Percentiles rank a stretch among this genome's conserved stretches.
Evolutionary conservation across 2,113 vertebrate species (phyloP).

Genomic region (Narcine bancroftii): DNA sequence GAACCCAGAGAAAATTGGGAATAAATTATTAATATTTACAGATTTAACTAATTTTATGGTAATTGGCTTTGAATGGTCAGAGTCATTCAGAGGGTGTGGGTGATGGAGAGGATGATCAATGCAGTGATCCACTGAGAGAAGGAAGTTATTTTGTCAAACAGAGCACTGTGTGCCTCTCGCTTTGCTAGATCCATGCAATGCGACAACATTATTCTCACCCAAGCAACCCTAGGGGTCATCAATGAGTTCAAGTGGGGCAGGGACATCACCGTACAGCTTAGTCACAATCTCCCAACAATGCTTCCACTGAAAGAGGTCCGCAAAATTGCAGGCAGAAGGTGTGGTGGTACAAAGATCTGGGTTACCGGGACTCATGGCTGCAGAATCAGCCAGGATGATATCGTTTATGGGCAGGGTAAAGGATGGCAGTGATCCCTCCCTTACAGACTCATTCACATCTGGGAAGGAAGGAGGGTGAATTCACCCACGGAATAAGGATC

Average conservation of each 20-base stretch:
- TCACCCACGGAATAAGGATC: neutral
- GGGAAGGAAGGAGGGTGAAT: neutral
- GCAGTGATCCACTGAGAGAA: too few relatives aligned
- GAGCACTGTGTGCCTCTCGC: neutral
- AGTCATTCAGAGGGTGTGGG: neutral
- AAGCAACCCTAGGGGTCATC: neutral
- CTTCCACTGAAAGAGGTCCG: neutral
- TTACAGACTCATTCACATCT: neutral
- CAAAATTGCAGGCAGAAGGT: neutral
- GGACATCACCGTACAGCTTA: neutral
- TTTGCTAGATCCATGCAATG: neutral
- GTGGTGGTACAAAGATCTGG: neutral
- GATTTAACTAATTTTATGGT: neutral
- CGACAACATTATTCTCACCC: neutral
- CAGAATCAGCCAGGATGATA: neutral
- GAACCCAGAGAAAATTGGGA: neutral
- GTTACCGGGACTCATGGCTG: neutral
- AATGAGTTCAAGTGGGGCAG: neutral
- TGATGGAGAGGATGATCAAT: too few relatives aligned
- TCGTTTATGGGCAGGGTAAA: neutral
- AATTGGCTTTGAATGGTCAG: neutral
- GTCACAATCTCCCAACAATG: neutral
- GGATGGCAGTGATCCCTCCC: too few relatives aligned
- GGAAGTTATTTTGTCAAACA: too few relatives aligned
- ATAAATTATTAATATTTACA: neutral